These are phyloP conservation scores for Megastigmus dorsalis DNA, from an alignment of 2,888 invertebrate species.

Conservation along the genomic window DNA sequence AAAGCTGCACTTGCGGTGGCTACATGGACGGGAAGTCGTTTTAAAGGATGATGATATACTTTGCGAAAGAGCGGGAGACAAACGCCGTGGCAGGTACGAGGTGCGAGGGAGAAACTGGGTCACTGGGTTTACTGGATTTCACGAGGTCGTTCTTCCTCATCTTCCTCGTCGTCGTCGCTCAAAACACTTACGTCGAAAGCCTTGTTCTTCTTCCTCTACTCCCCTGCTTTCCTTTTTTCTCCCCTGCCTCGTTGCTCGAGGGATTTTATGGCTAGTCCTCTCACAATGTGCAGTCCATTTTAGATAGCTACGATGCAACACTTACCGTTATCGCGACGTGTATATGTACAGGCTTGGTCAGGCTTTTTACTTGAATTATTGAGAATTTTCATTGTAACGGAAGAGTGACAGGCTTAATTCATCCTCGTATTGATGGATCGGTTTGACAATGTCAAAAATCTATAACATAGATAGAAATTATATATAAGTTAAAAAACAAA, in stretches of 20 bases:
- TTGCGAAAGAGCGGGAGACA: conserved; percentile 17
- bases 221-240: background rate
- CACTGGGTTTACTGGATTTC: conserved; percentile 39
- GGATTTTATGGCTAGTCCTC: conserved; percentile 31
- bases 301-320: background rate
- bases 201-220: conserved; percentile 3
- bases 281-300: conserved; percentile 29
- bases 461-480: no score
- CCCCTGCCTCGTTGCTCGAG: background rate
- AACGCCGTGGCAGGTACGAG: conserved; percentile 1
- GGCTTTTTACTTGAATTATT: no score
- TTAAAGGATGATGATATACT: conserved; percentile 47
- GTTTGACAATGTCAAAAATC: no score
- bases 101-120: conserved; percentile 31
- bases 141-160: background rate
- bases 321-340: background rate
- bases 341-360: no score
- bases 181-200: conserved; percentile 47
- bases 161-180: conserved; percentile 18
- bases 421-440: no score
- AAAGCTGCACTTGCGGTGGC: conserved; percentile 24
- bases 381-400: no score
- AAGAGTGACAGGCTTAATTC: no score
- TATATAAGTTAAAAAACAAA: no score
- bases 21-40: conserved; percentile 46